Base-by-base conservation (phyloP, 37 sponge, comb jelly and placozoan species). In the Amphimedon queenslandica region DNA sequence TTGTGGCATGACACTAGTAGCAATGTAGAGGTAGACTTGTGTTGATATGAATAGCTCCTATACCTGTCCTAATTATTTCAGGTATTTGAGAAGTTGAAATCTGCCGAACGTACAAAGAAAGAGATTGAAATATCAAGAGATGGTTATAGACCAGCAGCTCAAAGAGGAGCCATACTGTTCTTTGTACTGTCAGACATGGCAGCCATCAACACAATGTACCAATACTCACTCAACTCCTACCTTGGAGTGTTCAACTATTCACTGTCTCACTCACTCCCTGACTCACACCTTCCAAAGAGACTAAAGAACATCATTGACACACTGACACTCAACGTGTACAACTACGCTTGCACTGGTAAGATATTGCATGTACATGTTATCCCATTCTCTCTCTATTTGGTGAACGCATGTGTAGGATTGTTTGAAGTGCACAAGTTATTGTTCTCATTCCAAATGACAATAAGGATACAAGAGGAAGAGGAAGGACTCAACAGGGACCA, bases 401-500 rank as follows among this genome's bases (percentile, higher is more conserved):
- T 18, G 5, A 13, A 23, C 39, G 6, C 41, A 11, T 60, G 28
- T 25, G 5, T 73, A 91, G 96, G 98, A 71, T 67, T 98, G 75
- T 98, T 98, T 75, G 99, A 98, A 70, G 69, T 60, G n/a, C 96
- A 98, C 87, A 98, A 98, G 75, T 77, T 98, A 29, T 83, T 98
- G 32, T 98, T 98, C 87, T 98, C 99, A 28, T 98, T 98, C 69
- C 83, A 91, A 63, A 95, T 98, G 99, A 90, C 99, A 2, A 89
- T 92, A 56, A 98, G 95, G 83, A 93, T 97, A n/a, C 89, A 90
- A 51, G 92, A 98, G 57, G 93, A 92, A 33, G 91, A 89, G 55
- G 38, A 60, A 10, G 36, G 37, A 10, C 78, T 98, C 31, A 84
- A 87, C 43, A 80, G 76, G 16, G 96, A 98, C 5, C 96, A 95